Evolutionary conservation across 2,797 vertebrate genomes (phyloP), one percentile per base, ranked within the genome.

Genomic region (Rhyacichthys aspro): DNA sequence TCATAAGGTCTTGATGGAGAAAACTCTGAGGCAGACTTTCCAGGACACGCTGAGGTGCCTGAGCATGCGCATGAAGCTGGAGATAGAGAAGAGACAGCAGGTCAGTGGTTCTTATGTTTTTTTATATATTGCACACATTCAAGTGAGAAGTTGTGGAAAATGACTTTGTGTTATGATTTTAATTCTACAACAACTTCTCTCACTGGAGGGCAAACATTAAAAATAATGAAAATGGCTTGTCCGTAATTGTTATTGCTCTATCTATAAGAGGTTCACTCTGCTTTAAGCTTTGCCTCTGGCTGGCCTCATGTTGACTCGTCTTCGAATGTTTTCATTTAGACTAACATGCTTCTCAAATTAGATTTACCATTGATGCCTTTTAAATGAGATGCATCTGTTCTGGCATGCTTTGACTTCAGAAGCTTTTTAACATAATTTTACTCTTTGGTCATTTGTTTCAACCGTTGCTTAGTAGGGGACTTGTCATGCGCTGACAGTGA

Each of bases 71-170:
- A 94, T 96, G 90, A 98, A 98, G 83, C 78, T 99, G 79, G 96
- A 97, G 85, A 90, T 97, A 7, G 95, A 98, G 73, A 99, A 99
- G 81, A 93, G 96, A 68, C 96, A 98, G 62, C 98, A 99, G 94
- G 98, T 98, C 60, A 76, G 91, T 46, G 5, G 6, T 18, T 39
- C 34, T 28, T 28, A 2, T 28, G 23, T 28, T 28, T 28, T 28
- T 28, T 28, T 3, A 6, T 28, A 4, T 28, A 3, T 28, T 28
- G 23, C 3, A 28, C 23, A 28, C 4, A 28, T 28, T 28, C 23
- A 28, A 2, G 23, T 28, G 4, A 28, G 23, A 2, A 28, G 7
- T 28, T 5, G 23, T 28, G 7, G 23, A 11, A 38, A 38, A 11
- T 38, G 37, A 9, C 36, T 37, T 12, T 42, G 39, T 42, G 39